phyloP scores from a whole-genome alignment of 2,113 vertebrate species.

The Cryptomyrus ogoouensis region DNA sequence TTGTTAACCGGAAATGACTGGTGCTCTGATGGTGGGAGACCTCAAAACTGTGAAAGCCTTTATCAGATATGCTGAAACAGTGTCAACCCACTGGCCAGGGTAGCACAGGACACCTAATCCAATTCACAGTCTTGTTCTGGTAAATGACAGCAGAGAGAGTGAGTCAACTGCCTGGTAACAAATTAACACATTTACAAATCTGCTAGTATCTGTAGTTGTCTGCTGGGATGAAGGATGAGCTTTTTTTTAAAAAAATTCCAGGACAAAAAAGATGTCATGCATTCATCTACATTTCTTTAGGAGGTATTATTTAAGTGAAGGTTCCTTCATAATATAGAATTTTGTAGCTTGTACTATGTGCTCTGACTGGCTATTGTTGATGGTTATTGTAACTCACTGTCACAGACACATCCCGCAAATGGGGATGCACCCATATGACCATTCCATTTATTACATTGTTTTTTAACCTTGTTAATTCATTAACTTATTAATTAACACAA shows the following conservation, averaged over 20 bases:
- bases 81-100: not conserved
- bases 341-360: not conserved
- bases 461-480: not conserved
- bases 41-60: not conserved
- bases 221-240: not conserved
- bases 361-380: not conserved
- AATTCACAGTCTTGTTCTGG: not conserved
- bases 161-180: not conserved
- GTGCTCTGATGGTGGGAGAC: not conserved
- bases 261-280: not conserved
- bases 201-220: not conserved
- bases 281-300: not conserved
- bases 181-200: not conserved
- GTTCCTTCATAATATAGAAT: not conserved
- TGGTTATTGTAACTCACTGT: not conserved
- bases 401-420: not conserved
- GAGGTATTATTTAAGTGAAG: not conserved
- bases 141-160: not conserved
- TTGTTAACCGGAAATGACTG: not conserved
- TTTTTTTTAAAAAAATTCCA: not conserved
- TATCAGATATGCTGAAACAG: not conserved
- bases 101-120: not conserved
- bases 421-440: not conserved
- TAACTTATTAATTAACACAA: not conserved
- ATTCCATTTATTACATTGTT: not conserved